These are phyloP conservation scores for Laterallus jamaicensis DNA, from an alignment of 2,113 vertebrate species.

Conservation along the genomic window DNA sequence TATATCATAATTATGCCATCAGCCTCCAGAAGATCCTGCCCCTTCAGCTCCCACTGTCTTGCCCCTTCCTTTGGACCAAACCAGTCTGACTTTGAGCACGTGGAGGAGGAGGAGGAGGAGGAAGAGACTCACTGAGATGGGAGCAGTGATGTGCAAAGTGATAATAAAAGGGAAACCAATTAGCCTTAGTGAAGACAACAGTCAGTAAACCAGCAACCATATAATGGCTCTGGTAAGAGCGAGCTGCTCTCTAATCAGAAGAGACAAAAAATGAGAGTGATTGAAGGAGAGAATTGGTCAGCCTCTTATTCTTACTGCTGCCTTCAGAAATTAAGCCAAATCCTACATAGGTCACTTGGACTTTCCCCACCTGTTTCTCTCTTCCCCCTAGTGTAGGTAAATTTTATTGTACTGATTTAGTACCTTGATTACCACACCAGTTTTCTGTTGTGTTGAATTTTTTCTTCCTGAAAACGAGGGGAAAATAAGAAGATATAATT, in stretches of 20 bases:
- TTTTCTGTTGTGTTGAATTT: not conserved
- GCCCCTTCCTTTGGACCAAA: not conserved
- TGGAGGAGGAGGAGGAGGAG: not conserved
- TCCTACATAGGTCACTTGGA: not conserved
- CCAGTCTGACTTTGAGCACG: not conserved
- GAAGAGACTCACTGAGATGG: not conserved
- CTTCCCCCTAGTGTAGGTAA: not conserved
- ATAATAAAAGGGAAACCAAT: not conserved
- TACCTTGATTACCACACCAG: not conserved
- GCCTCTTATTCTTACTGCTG: not conserved
- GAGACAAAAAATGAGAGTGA: not conserved
- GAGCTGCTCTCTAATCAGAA: not conserved
- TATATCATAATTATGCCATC: not conserved
- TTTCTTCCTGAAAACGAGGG: not conserved
- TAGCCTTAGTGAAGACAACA: not conserved
- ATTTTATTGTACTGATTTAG: not conserved
- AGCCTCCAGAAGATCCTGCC: not conserved
- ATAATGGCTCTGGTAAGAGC: not conserved
- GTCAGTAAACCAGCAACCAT: not conserved
- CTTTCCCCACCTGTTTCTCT: not conserved
- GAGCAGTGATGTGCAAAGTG: not conserved
- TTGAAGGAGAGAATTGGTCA: not conserved
- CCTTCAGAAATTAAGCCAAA: not conserved
- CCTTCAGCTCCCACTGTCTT: not conserved
- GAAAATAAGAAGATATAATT: not conserved